Base-by-base conservation (phyloP, 2,888 invertebrate genomes). In the Agrotis segetum region DNA sequence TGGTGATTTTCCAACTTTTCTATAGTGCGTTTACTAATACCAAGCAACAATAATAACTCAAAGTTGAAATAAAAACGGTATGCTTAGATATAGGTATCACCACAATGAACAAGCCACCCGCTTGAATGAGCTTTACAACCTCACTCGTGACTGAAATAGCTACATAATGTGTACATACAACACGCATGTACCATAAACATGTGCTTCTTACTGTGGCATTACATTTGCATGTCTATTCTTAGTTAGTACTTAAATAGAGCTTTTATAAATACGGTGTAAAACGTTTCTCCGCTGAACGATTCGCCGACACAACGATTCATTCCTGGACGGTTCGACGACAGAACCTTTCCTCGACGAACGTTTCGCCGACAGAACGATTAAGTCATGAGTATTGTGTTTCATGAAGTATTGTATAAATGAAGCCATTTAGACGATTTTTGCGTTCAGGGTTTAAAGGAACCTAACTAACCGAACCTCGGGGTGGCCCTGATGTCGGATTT, bases 101-200 rank as follows among this genome's bases (percentile, higher is more conserved):
- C 13, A 5, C 4, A 19, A 24, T 49, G 44, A 29, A 4, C 58
- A 58, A 60, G 50, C 64, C 1, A 44, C 40, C 24, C 21, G 58
- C 62, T 66, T 77, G 72, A 77, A 77, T 72, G 76, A 53, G 78
- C 46, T 9, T 13, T 50, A 50, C 40, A 44, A n/a, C 16, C 21
- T 13, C 0, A 53, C 69, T 29, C 21, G 58, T 5, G 63, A 47
- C 55, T 9, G 3, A 62, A 49, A 61, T 66, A 72, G n/a, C 52
- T 21, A 19, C 29, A 16, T 53, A n/a, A n/a, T n/a, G n/a, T n/a
- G n/a, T 34, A 62, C 58, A 49, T 66, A 62, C 53, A 49, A 19
- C 78, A 58, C 72, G 66, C 78, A 72, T 52, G 24, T 16, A 40
- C 17, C 17, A 13, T 53, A 71, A 71, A 71, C 50, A 50, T 50